Conservation (phyloP, 2,113 vertebrate genomes). For the Phocoena sinus region DNA sequence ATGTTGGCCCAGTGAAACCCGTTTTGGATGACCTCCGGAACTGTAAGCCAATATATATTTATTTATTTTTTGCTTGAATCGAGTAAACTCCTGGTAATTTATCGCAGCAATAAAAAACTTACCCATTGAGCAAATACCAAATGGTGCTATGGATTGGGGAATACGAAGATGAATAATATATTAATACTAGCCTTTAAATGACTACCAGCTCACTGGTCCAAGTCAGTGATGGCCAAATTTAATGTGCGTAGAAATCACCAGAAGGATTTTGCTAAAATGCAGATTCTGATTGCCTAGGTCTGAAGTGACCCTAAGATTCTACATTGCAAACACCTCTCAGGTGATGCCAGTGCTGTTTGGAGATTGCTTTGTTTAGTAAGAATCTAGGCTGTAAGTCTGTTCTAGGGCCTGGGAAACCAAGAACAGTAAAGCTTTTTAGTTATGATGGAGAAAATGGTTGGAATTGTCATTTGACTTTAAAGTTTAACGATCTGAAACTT, state of each 20-base stretch:
- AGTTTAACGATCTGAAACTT: background rate
- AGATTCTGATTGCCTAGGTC: background rate
- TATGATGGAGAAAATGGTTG: background rate
- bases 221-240: background rate
- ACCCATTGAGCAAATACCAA: background rate
- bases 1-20: background rate
- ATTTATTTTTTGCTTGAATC: background rate
- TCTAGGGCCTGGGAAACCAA: background rate
- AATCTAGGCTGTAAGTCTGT: background rate
- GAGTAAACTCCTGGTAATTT: background rate
- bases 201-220: background rate
- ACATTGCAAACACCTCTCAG: background rate
- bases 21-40: background rate
- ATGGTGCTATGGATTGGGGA: background rate
- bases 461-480: background rate
- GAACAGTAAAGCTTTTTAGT: background rate
- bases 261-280: background rate
- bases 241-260: background rate
- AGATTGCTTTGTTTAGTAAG: background rate
- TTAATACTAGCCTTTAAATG: background rate
- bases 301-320: background rate
- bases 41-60: background rate
- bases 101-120: background rate
- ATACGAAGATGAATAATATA: background rate
- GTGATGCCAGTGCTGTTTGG: background rate